phyloP scores from a whole-genome alignment of 2,888 invertebrate genomes.

The Chrysina gloriosa region DNA sequence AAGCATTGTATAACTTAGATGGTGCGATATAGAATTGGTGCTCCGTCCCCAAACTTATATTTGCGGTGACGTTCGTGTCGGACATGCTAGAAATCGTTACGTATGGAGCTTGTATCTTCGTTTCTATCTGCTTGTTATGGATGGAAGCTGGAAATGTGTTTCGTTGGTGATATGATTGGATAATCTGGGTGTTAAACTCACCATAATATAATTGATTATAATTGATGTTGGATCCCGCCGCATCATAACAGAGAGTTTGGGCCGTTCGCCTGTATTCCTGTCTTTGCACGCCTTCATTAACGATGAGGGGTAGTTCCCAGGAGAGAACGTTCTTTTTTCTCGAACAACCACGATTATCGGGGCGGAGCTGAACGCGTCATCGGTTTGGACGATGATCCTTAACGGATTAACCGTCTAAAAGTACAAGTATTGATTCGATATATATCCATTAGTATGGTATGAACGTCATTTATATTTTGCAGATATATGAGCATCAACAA shows the following conservation, averaged over 20 bases:
- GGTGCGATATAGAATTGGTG: slow-evolving; percentile 70
- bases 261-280: slow-evolving; percentile 70
- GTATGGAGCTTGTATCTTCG: slow-evolving; percentile 53
- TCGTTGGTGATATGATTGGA: slow-evolving; percentile 26
- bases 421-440: not conserved
- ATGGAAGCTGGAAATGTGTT: not conserved
- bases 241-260: slow-evolving; percentile 73
- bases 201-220: slow-evolving; percentile 18
- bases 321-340: slow-evolving; percentile 80
- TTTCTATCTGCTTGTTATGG: not conserved
- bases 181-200: slow-evolving; percentile 12
- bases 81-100: slow-evolving; percentile 69
- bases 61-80: slow-evolving; percentile 68
- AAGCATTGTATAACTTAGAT: slow-evolving; percentile 63
- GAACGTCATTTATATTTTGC: too few species aligned
- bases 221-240: slow-evolving; percentile 47
- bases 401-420: slow-evolving; percentile 32
- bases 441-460: too few species aligned
- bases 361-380: slow-evolving; percentile 65
- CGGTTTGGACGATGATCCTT: slow-evolving; percentile 40
- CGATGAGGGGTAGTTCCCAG: slow-evolving; percentile 80
- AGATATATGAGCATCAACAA: too few species aligned
- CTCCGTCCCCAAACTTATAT: slow-evolving; percentile 70
- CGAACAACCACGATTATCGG: slow-evolving; percentile 81
- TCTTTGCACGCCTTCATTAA: slow-evolving; percentile 63